Evolutionary conservation across 2,888 invertebrate genomes (phyloP), one percentile per base, ranked within the genome.

Genomic region (Diplazon laetatorius): DNA sequence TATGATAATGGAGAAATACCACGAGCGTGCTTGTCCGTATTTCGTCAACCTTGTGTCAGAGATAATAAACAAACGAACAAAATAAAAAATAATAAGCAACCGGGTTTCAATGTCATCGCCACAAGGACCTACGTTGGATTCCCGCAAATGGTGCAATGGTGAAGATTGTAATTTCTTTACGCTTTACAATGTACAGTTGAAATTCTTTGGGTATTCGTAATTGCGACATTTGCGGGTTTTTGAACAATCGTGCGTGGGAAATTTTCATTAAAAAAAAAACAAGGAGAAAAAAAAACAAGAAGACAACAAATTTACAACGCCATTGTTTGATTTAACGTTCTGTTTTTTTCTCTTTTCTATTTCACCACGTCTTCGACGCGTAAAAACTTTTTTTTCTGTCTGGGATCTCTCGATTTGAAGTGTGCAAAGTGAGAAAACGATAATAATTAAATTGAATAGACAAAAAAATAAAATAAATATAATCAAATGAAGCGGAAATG

Each of bases 171-270:
- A 48, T 78, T 80, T 55, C 70, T 42, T 74, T 65, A 65, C 55
- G 63, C 63, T 79, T 77, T 74, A 71, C 80, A 73, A 79, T 82
- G 79, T 78, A 82, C 73, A 81, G 78, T 82, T 80, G 65, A 69
- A 63, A 75, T 79, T 73, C 68, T 74, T 82, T 59, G 68, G 55
- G 76, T 78, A 76, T 75, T 82, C 59, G 68, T 68, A 77, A 75
- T 76, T 76, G 48, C 39, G 60, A 73, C 65, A 63, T 70, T 80
- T 72, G 80, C 78, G 80, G 72, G 70, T n/a, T 65, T 16, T 78
- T n/a, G 46, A 59, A 73, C 70, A 70, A 71, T 71, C 66, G 18
- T n/a, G n/a, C n/a, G n/a, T n/a, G 46, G 35, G n/a, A 35, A 46
- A n/a, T 52, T 25, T 55, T 37, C 12, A 22, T 52, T 50, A 22